Base-by-base conservation (phyloP, 2,888 invertebrate genomes). In the Salpingus planirostris region DNA sequence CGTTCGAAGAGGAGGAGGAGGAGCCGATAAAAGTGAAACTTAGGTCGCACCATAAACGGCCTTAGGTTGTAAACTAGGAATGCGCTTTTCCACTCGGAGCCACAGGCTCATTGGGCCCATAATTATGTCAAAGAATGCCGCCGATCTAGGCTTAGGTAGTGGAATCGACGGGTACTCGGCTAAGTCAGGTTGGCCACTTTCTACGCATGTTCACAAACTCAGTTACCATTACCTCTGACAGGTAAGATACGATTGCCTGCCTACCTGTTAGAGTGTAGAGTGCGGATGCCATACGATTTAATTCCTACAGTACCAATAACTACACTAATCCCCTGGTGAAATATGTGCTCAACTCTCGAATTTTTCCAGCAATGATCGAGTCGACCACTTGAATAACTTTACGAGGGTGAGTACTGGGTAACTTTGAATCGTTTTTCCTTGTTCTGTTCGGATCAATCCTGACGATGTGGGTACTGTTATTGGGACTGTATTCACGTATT, bases 401-500 rank as follows among this genome's bases (percentile, higher is more conserved):
- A 24, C 21, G 15, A 22, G 11, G 36, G 36, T 32, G 15, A 36
- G 32, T 32, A 8, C 10, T 1, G 22, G 7, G 3, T 3, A 36
- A 22, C 21, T 15, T n/a, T 8, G 12, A 11, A 21, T 21, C 15
- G n/a, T n/a, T n/a, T n/a, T n/a, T n/a, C n/a, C n/a, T n/a, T n/a
- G n/a, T n/a, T n/a, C n/a, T n/a, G n/a, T n/a, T n/a, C n/a, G n/a
- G n/a, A n/a, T n/a, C n/a, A n/a, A n/a, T n/a, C n/a, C n/a, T n/a
- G n/a, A n/a, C n/a, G n/a, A n/a, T n/a, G n/a, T n/a, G n/a, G n/a
- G n/a, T n/a, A n/a, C n/a, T 50, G 49, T 53, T 51, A 46, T 48
- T 48, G 46, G 47, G 50, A 50, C 46, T 48, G 46, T 53, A 48
- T 42, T 41, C 47, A 50, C 47, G 42, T 42, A 42, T 23, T 49